Conservation (phyloP, 30 jellyfish, hydroid and myxozoan species). For the Turritopsis dohrnii region DNA sequence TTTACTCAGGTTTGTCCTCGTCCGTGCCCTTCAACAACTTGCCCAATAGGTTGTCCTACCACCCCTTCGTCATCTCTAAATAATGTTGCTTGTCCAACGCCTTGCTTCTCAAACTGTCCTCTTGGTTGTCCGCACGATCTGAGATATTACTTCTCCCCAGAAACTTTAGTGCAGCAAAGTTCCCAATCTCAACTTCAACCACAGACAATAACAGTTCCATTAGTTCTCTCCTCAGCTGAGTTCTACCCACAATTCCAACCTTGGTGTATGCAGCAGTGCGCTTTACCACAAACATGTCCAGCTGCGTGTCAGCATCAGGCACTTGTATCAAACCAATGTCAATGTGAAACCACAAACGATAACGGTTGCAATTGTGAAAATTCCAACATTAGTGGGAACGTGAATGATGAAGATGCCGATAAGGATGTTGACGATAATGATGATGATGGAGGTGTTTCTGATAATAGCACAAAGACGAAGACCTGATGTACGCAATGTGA, state of each 20-base stretch:
- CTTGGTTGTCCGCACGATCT: constrained; percentile 71
- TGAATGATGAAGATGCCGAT: background rate
- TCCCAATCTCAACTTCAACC: background rate
- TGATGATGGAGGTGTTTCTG: background rate
- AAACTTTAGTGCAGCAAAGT: background rate
- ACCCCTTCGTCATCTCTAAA: background rate
- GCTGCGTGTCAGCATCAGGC: constrained; percentile 21
- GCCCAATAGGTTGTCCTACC: constrained; percentile 41
- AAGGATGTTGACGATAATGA: background rate
- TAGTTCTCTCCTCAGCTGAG: constrained; percentile 13
- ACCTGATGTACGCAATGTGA: background rate
- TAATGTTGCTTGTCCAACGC: background rate
- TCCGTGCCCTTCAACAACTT: constrained; percentile 53
- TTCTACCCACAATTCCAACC: constrained; percentile 9
- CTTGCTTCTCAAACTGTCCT: constrained; percentile 23
- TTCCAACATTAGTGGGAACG: background rate
- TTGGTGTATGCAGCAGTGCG: constrained; percentile 18
- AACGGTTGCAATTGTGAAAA: background rate
- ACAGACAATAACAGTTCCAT: constrained; percentile 18
- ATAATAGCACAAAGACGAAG: background rate
- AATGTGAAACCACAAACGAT: background rate
- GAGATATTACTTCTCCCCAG: constrained; percentile 11
- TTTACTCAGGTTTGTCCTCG: constrained; percentile 54
- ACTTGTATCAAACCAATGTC: background rate
- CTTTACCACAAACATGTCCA: constrained; percentile 24